Percentiles rank a stretch among this genome's conserved stretches.
phyloP scores from a whole-genome alignment of 2,113 vertebrate genomes.

The Mixornis gularis region DNA sequence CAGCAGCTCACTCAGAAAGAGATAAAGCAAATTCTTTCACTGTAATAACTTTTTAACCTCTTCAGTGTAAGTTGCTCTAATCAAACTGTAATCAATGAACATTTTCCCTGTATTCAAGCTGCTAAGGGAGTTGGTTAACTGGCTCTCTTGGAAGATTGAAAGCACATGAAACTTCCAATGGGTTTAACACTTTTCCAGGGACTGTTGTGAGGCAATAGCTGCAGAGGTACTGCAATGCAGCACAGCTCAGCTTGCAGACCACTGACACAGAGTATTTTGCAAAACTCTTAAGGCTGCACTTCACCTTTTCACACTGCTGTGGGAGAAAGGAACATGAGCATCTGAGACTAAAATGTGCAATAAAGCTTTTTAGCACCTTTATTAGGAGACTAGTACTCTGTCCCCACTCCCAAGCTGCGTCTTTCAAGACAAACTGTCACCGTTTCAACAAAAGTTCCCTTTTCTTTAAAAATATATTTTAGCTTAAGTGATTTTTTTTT shows the following conservation, averaged over 20 bases:
- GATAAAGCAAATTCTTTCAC: not conserved
- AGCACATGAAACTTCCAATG: not conserved
- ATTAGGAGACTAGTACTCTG: not conserved
- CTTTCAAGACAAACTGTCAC: not conserved
- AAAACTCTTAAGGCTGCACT: not conserved
- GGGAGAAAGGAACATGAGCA: not conserved
- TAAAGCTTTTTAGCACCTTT: not conserved
- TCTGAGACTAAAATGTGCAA: not conserved
- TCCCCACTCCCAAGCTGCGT: not conserved
- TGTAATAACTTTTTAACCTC: not conserved
- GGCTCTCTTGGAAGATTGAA: not conserved
- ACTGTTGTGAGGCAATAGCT: not conserved
- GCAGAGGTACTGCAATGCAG: constrained; percentile 63
- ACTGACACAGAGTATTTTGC: not conserved
- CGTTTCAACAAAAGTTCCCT: not conserved
- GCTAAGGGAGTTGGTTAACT: not conserved
- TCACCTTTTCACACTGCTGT: not conserved
- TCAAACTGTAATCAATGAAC: not conserved
- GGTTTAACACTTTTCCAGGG: not conserved
- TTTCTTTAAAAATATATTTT: not conserved
- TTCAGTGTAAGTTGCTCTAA: not conserved
- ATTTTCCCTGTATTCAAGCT: not conserved
- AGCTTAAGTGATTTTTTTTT: not conserved
- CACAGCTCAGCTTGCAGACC: not conserved
- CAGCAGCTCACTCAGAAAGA: not conserved